Percentiles rank a stretch among this genome's conserved stretches.
phyloP scores from a whole-genome alignment of 2,113 vertebrate genomes.

The Ailuropoda melanoleuca region DNA sequence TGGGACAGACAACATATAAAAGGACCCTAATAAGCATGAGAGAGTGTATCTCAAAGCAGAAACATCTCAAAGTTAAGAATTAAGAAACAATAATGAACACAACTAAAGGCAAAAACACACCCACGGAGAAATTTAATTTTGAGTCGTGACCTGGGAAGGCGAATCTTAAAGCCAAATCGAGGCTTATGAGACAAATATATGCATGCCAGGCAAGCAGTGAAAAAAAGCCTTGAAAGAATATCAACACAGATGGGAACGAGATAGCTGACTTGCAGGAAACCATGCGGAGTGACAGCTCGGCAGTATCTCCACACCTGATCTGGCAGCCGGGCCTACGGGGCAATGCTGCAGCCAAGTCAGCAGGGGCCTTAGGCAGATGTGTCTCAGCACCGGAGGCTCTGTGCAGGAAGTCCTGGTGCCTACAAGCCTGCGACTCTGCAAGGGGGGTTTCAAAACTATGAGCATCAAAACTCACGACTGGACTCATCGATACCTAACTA shows the following conservation, averaged over 20 bases:
- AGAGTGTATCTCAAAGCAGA: neutral
- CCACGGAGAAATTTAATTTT: neutral
- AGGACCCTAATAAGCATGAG: neutral
- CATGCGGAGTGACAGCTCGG: slow-evolving; percentile 74
- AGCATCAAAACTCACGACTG: neutral
- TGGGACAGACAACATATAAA: neutral
- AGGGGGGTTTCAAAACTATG: neutral
- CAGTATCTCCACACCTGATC: slow-evolving; percentile 73
- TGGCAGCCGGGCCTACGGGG: slow-evolving; percentile 59
- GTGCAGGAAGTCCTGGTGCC: slow-evolving; percentile 8
- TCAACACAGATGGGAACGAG: slow-evolving; percentile 76
- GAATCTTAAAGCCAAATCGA: slow-evolving; percentile 46
- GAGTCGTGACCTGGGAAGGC: neutral
- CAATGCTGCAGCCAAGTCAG: slow-evolving; percentile 42
- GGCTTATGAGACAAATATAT: slow-evolving; percentile 53
- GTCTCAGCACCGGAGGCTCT: neutral
- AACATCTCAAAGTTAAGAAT: neutral
- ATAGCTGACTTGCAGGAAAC: slow-evolving; percentile 78
- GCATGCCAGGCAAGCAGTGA: slow-evolving; percentile 50
- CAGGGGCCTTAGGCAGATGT: slow-evolving; percentile 61
- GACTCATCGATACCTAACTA: neutral
- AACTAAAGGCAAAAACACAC: neutral
- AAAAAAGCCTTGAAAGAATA: slow-evolving; percentile 39
- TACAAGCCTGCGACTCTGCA: neutral
- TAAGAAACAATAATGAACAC: neutral